These are phyloP conservation scores for Procambarus clarkii DNA, from an alignment of 1,140 invertebrate genomes.

Conservation along the genomic window DNA sequence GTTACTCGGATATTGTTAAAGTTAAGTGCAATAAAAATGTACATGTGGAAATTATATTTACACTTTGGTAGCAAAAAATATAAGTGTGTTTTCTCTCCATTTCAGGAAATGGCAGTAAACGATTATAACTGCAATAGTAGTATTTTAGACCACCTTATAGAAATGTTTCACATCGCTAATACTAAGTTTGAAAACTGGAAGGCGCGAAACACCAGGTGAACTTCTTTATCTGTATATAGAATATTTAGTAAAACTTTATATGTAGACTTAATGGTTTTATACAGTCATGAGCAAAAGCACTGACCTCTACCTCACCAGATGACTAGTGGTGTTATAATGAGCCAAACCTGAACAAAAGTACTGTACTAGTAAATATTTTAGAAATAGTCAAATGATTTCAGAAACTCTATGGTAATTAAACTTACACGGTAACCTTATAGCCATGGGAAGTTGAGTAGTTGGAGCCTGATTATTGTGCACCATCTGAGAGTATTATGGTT, in stretches of 20 bases:
- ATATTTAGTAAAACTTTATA: conserved; percentile 25
- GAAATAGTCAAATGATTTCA: not conserved
- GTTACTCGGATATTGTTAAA: too few species aligned
- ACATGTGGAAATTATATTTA: too few species aligned
- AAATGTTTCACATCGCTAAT: conserved; percentile 71
- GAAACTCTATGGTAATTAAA: not conserved
- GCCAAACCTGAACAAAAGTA: conserved; percentile 10
- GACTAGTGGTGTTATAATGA: conserved; percentile 27
- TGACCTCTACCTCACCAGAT: conserved; percentile 45
- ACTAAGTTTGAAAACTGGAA: conserved; percentile 71
- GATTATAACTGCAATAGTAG: conserved; percentile 70
- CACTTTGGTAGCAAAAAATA: too few species aligned
- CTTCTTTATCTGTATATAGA: conserved; percentile 3
- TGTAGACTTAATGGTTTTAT: conserved; percentile 6
- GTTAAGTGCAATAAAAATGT: too few species aligned
- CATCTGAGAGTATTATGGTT: conserved; percentile 12
- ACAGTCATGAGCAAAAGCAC: conserved; percentile 32
- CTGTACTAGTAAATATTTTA: conserved; percentile 17
- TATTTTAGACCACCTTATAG: conserved; percentile 68
- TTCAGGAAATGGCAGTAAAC: conserved; percentile 69
- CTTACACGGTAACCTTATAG: not conserved
- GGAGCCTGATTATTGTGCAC: conserved; percentile 20
- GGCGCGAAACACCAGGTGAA: conserved; percentile 64
- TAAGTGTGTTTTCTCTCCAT: not conserved
- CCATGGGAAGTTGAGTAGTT: conserved; percentile 21